Conservation (phyloP, 2,888 invertebrate genomes). For the Caradrina clavipalpis region DNA sequence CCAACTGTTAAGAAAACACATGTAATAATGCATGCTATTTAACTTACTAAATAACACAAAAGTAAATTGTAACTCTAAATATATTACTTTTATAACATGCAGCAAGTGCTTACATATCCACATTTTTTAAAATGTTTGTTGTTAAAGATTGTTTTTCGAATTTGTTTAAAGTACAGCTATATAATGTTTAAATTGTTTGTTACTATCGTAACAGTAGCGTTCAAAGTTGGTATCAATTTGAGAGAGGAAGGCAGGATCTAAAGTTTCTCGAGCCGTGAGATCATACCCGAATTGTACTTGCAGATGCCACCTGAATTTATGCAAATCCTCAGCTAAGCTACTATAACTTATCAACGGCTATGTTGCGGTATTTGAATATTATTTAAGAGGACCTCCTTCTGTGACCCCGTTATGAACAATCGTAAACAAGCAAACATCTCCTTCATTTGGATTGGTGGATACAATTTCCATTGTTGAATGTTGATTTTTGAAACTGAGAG, state of each 20-base stretch:
- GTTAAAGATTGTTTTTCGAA: too few species aligned
- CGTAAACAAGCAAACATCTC: conserved; percentile 30
- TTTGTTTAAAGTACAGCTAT: too few species aligned
- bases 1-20: too few species aligned
- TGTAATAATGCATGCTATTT: too few species aligned
- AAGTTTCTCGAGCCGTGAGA: conserved; percentile 65
- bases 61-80: too few species aligned
- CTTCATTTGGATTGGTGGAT: background rate
- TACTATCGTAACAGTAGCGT: conserved; percentile 1
- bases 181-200: conserved; percentile 7
- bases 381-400: conserved; percentile 42
- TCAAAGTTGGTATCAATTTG: conserved; percentile 44
- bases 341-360: conserved; percentile 70
- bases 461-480: background rate
- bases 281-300: conserved; percentile 76
- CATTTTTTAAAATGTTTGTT: too few species aligned
- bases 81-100: too few species aligned
- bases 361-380: conserved; percentile 66
- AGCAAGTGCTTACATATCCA: too few species aligned
- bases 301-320: conserved; percentile 78
- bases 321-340: conserved; percentile 73
- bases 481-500: background rate
- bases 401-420: conserved; percentile 34
- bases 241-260: conserved; percentile 27
- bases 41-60: too few species aligned